A percentile compares a stretch with the other conserved stretches of the same genome.
Conservation (phyloP, 2,888 invertebrate species). For the Ophion ellenae region DNA sequence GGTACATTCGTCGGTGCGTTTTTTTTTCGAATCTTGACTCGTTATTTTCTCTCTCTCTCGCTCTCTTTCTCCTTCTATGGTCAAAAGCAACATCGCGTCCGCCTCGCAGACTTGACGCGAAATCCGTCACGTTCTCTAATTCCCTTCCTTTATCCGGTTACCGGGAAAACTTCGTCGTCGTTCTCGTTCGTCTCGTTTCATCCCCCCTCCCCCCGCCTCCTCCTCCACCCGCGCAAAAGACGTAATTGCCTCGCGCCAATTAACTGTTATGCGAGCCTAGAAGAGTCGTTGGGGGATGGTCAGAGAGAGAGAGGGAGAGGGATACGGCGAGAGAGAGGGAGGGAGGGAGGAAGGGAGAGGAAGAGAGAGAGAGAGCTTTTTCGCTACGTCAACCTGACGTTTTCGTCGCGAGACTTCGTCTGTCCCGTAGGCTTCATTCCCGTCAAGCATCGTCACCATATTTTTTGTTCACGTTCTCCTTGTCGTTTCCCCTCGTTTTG, state of each 20-base stretch:
- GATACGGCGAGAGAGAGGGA: neutral
- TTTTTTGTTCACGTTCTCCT: conserved; percentile 15
- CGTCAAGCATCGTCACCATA: conserved; percentile 38
- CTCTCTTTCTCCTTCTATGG: neutral
- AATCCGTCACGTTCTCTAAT: conserved; percentile 36
- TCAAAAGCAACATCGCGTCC: conserved; percentile 8
- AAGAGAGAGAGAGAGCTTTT: conserved; percentile 36
- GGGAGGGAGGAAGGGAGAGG: conserved; percentile 1
- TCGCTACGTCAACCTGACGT: conserved; percentile 70
- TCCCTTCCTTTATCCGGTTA: conserved; percentile 41
- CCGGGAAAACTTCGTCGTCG: conserved; percentile 28
- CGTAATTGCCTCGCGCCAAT: conserved; percentile 75
- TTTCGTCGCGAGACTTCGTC: conserved; percentile 38
- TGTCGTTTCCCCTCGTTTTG: conserved; percentile 44
- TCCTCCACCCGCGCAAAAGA: conserved; percentile 66
- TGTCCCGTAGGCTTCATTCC: conserved; percentile 28
- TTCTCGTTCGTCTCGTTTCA: conserved; percentile 67
- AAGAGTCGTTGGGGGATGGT: conserved; percentile 7
- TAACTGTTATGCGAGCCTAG: conserved; percentile 70
- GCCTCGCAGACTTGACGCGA: conserved; percentile 30
- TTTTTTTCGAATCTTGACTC: neutral
- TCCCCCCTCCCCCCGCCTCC: no score
- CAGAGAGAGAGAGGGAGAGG: conserved; percentile 1
- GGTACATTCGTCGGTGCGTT: no score
- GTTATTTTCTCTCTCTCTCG: neutral